Evolutionary conservation across 2,113 vertebrate genomes (phyloP).

Genomic region (Siphamia tubifer): DNA sequence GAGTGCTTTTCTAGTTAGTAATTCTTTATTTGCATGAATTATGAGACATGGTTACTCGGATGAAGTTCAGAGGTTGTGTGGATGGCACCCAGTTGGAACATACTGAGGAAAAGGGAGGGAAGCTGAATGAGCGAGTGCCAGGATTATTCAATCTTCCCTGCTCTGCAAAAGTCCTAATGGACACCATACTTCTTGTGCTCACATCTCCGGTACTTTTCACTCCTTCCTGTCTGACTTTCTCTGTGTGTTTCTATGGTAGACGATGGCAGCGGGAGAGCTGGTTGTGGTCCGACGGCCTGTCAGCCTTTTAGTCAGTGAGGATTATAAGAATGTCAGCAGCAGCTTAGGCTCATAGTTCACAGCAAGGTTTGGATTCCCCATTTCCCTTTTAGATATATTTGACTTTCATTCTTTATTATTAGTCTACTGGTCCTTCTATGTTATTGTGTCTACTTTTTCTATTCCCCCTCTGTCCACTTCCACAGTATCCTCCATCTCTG

Average conservation of each 20-base stretch:
- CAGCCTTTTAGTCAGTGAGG: conserved; percentile 16
- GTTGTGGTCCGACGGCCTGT: conserved; percentile 20
- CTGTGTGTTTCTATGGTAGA: conserved; percentile 11
- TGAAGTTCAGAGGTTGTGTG: conserved; percentile 39
- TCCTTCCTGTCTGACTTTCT: background rate
- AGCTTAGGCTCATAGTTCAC: conserved; percentile 25
- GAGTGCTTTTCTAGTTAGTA: conserved; percentile 4
- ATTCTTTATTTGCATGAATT: conserved; percentile 44
- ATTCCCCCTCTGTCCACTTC: background rate
- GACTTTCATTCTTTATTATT: background rate
- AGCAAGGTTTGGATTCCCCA: background rate
- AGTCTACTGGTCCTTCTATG: background rate
- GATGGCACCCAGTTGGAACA: conserved; percentile 57
- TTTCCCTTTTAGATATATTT: background rate
- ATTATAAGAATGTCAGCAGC: conserved; percentile 48
- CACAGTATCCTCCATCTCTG: background rate
- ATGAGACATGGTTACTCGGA: background rate
- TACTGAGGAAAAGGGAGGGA: conserved; percentile 6
- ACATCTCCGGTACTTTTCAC: background rate
- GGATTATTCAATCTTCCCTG: conserved; percentile 35
- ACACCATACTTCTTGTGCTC: conserved; percentile 28
- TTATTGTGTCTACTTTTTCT: background rate
- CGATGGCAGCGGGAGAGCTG: conserved; percentile 28
- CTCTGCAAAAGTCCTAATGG: conserved; percentile 22
- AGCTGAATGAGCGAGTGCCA: conserved; percentile 3